phyloP scores from a whole-genome alignment of 2,888 invertebrate species.

The Cryptus armator region DNA sequence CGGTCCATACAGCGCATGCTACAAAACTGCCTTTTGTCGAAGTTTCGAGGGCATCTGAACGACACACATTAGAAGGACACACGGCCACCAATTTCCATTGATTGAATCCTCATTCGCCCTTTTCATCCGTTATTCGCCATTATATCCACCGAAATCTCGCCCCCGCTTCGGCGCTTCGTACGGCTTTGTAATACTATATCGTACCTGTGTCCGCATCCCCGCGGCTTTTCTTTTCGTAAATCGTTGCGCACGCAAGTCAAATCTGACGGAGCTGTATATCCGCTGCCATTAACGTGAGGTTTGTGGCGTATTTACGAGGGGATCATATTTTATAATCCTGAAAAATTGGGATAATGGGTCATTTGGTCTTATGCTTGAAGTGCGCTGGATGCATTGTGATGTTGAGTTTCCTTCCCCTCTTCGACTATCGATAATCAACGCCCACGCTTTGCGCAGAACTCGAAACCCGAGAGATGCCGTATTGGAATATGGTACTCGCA shows the following conservation, averaged over 20 bases:
- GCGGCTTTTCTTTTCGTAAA: neutral
- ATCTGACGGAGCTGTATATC: neutral
- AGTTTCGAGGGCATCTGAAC: constrained; percentile 70
- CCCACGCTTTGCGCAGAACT: constrained; percentile 52
- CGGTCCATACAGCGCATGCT: neutral
- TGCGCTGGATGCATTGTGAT: neutral
- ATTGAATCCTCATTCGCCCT: constrained; percentile 75
- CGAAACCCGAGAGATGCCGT: neutral
- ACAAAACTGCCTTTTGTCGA: constrained; percentile 46
- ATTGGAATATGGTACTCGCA: neutral
- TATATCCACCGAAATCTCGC: constrained; percentile 39
- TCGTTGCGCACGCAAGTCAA: neutral
- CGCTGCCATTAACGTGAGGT: neutral
- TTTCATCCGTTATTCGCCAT: constrained; percentile 74
- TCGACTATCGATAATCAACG: constrained; percentile 65
- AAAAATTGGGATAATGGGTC: constrained; percentile 51
- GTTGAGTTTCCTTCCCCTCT: neutral
- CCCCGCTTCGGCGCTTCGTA: constrained; percentile 28
- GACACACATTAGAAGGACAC: constrained; percentile 78
- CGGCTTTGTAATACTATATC: neutral
- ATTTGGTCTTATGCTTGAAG: constrained; percentile 18
- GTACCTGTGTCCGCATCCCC: neutral
- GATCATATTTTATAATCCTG: constrained; percentile 58
- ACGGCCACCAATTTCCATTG: constrained; percentile 78
- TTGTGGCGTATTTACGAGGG: neutral